Conservation (phyloP, 2,797 vertebrate species). For the Coregonus sp. region DNA sequence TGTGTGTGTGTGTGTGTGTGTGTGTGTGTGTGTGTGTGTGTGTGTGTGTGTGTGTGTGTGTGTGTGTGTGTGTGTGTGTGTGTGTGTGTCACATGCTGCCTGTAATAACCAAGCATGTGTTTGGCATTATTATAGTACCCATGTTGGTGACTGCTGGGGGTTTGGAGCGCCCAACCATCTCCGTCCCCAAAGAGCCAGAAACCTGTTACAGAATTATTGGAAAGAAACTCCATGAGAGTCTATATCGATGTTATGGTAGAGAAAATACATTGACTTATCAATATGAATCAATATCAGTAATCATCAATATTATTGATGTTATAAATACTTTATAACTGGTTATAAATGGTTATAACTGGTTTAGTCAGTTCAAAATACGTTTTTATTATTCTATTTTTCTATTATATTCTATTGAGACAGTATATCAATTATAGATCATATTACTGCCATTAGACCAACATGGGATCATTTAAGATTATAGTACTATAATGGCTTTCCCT, state of each 20-base stretch:
- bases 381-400: neutral
- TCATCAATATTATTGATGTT: neutral
- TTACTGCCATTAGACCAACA: neutral
- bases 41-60: slow-evolving; percentile 36
- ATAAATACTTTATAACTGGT: neutral
- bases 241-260: neutral
- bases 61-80: slow-evolving; percentile 32
- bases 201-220: slow-evolving; percentile 3
- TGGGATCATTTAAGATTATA: neutral
- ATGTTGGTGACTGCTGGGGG: slow-evolving; percentile 43
- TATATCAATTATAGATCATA: neutral
- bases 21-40: slow-evolving; percentile 28
- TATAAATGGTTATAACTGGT: neutral
- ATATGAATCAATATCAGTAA: neutral
- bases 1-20: too few relatives aligned
- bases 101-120: slow-evolving; percentile 50
- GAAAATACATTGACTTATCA: neutral
- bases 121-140: slow-evolving; percentile 58
- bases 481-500: neutral
- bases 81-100: slow-evolving; percentile 40
- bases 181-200: slow-evolving; percentile 26
- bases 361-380: neutral
- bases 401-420: slow-evolving; percentile 15
- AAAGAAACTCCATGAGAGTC: neutral
- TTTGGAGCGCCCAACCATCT: slow-evolving; percentile 49